phyloP scores from a whole-genome alignment of 1,140 invertebrate genomes.

The Hydropsyche tenuis region DNA sequence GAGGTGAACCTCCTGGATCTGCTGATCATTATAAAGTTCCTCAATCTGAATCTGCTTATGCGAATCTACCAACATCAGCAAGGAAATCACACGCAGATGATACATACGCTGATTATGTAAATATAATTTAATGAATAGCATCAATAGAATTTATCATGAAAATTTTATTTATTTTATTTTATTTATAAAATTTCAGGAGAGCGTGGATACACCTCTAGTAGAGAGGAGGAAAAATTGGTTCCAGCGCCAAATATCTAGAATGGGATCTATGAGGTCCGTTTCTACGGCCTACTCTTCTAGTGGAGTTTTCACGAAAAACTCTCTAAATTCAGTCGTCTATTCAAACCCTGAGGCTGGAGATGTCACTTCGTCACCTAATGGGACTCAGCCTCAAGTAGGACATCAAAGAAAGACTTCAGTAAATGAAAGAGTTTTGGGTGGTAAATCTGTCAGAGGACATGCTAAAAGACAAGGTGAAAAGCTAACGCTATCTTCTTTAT shows the following conservation, averaged over 20 bases:
- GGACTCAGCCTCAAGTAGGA: conserved; percentile 55
- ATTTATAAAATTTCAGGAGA: conserved; percentile 68
- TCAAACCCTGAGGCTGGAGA: conserved; percentile 77
- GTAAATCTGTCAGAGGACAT: conserved; percentile 74
- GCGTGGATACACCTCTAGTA: conserved; percentile 84
- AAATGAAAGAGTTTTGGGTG: conserved; percentile 79
- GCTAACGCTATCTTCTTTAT: no score
- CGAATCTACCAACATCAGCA: conserved; percentile 69
- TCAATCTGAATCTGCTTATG: conserved; percentile 80
- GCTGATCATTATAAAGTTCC: conserved; percentile 86
- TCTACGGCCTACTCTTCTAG: conserved; percentile 85
- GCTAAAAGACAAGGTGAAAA: conserved; percentile 67
- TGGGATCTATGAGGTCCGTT: conserved; percentile 81
- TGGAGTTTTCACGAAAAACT: conserved; percentile 74
- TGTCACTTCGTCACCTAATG: conserved; percentile 51
- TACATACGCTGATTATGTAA: conserved; percentile 86
- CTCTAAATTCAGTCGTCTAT: conserved; percentile 75
- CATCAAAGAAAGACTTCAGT: conserved; percentile 75
- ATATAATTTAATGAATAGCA: conserved; percentile 52
- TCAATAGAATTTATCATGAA: not conserved
- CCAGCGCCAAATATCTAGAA: conserved; percentile 78
- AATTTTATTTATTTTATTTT: conserved; percentile 6
- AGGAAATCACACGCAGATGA: conserved; percentile 74
- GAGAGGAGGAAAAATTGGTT: conserved; percentile 88
- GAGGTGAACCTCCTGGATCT: conserved; percentile 82